Evolutionary conservation across 2,888 invertebrate genomes (phyloP).

Genomic region (Thalpophila matura): DNA sequence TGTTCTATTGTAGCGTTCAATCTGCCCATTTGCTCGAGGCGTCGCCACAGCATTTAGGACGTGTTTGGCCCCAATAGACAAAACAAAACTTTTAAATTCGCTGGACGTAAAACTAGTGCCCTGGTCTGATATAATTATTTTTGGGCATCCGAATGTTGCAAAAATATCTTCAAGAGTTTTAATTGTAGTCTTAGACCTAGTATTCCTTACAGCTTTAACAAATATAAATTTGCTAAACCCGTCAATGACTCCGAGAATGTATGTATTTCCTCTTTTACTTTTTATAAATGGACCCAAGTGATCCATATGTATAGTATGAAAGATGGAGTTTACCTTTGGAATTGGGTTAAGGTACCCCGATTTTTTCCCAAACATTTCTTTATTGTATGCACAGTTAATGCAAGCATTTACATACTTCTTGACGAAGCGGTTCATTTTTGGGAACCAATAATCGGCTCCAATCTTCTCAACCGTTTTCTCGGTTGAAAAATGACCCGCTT

Average conservation of each 20-base stretch:
- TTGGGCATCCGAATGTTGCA: background rate
- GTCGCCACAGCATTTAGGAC: slow-evolving; percentile 10
- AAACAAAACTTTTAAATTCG: background rate
- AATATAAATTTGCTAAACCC: slow-evolving; percentile 10
- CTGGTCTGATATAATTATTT: background rate
- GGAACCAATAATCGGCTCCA: slow-evolving; percentile 4
- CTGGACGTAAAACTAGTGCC: slow-evolving; percentile 12
- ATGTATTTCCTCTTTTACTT: too few relatives aligned
- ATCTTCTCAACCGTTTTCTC: slow-evolving; percentile 16
- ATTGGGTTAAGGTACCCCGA: slow-evolving; percentile 8
- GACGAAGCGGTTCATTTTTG: slow-evolving; percentile 6
- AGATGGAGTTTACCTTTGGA: background rate
- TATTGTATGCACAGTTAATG: slow-evolving; percentile 6
- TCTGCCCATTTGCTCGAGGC: slow-evolving; percentile 10
- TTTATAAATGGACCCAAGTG: slow-evolving; percentile 11
- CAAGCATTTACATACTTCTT: slow-evolving; percentile 12
- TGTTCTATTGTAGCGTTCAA: slow-evolving; percentile 23
- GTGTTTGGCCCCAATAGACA: background rate
- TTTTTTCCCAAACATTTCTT: background rate
- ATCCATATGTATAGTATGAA: slow-evolving; percentile 11
- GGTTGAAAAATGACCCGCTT: slow-evolving; percentile 22
- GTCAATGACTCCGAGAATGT: too few relatives aligned
- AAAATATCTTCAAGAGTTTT: slow-evolving; percentile 1
- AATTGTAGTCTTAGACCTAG: background rate
- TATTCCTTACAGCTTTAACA: slow-evolving; percentile 1